Evolutionary conservation across 2,888 invertebrate genomes (phyloP), one percentile per base, ranked within the genome.

Genomic region (Oscheius sp.): DNA sequence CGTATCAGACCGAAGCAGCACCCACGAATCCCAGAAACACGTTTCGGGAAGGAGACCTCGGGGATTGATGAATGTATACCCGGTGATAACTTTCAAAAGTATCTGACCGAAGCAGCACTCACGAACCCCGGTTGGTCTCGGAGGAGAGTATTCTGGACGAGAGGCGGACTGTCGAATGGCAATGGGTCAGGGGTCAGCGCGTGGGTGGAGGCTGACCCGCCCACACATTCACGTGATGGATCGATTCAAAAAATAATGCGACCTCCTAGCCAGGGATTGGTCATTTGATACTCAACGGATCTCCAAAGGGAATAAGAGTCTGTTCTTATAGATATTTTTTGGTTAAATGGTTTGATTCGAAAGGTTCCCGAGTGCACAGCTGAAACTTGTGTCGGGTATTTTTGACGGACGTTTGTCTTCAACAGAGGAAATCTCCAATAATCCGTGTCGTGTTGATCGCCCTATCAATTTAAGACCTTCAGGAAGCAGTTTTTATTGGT

Each of bases 11-110:
- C 76, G 72, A 29, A 58, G 76, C 68, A 79, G 65, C 79, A 79
- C 70, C 58, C 76, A 79, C 79, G 70, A 63, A 70, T 53, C 70
- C 58, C 76, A 32, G 42, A 53, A 33, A 51, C 29, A 29, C 53
- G 11, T 53, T n/a, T 29, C 10, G n/a, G 53, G 4, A 13, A 37
- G 32, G 2, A 10, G 33, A 35, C 72, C 62, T 21, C 42, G 32
- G 63, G 50, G 66, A 53, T 65, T 48, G 76, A 76, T 76, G 74
- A 73, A 79, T 79, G 79, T 74, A 74, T 74, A 76, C 79, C 79
- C 79, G 79, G 79, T 79, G 79, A 79, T 79, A 76, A 58, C 59
- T 11, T 11, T 10, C 47, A 32, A 13, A 32, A 47, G 42, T 76
- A 79, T 79, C 77, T 37, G 37, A 76, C 79, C 76, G 59, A 21